Evolutionary conservation across 2,113 vertebrate genomes (phyloP).

Genomic region (Etia nguti): DNA sequence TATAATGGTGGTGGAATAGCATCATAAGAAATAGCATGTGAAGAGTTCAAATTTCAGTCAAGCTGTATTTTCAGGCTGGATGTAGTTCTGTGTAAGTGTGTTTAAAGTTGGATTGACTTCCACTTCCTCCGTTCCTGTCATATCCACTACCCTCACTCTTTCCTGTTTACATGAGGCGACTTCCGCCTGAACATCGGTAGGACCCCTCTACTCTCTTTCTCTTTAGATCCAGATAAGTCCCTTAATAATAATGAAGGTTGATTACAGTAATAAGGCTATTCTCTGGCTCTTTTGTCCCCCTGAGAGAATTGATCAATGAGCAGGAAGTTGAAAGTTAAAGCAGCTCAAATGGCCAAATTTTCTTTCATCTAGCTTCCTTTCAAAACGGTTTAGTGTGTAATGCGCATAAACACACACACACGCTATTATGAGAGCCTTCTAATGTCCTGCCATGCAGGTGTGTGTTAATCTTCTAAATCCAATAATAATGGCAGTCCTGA

Average conservation of each 20-base stretch:
- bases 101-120: conserved; percentile 3
- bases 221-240: background rate
- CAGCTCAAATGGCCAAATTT: conserved; percentile 25
- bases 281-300: background rate
- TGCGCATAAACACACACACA: background rate
- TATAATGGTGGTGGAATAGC: background rate
- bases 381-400: conserved; percentile 21
- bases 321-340: conserved; percentile 32
- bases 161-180: conserved; percentile 43
- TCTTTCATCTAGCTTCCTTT: conserved; percentile 40
- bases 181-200: conserved; percentile 8
- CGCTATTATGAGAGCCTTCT: background rate
- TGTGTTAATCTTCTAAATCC: conserved; percentile 57
- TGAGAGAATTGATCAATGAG: conserved; percentile 28
- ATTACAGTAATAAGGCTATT: background rate
- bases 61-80: background rate
- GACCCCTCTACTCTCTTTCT: background rate
- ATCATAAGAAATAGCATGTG: background rate
- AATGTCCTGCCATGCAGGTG: conserved; percentile 54
- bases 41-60: background rate
- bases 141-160: conserved; percentile 24
- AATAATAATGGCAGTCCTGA: conserved; percentile 38
- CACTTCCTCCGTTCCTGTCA: background rate
- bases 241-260: background rate
- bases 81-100: background rate